Evolutionary conservation across 2,113 vertebrate genomes (phyloP).

Genomic region (Salvelinus alpinus): DNA sequence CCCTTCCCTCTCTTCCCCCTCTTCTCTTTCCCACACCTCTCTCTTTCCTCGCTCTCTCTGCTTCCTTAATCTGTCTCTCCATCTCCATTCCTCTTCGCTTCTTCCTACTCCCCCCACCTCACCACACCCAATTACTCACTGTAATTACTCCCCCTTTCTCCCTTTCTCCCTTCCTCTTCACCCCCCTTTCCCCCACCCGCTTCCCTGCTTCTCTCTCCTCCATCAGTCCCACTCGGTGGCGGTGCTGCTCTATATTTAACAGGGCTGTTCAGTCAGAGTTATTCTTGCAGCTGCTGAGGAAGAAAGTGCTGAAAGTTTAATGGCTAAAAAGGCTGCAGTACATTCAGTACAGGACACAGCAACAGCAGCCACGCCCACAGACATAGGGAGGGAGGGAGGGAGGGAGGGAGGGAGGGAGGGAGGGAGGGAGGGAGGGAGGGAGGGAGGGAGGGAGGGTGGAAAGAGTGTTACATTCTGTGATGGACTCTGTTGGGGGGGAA

Average conservation of each 20-base stretch:
- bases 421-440: too few relatives aligned
- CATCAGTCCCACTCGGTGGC: slow-evolving; percentile 46
- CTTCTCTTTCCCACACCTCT: background rate
- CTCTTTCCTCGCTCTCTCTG: background rate
- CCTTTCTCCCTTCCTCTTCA: too few relatives aligned
- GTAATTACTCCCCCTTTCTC: too few relatives aligned
- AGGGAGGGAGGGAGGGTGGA: too few relatives aligned
- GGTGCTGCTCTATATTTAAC: slow-evolving; percentile 77
- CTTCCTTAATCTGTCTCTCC: background rate
- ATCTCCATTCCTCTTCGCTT: background rate
- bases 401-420: too few relatives aligned
- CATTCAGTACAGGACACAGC: slow-evolving; percentile 50
- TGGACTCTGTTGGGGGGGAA: too few relatives aligned
- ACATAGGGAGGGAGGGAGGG: too few relatives aligned
- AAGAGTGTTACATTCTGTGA: too few relatives aligned
- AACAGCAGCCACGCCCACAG: too few relatives aligned
- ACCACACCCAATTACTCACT: background rate
- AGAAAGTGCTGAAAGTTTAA: slow-evolving; percentile 76
- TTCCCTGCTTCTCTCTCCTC: background rate
- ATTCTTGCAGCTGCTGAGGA: slow-evolving; percentile 74
- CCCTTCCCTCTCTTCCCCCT: slow-evolving; percentile 8
- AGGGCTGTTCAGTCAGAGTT: slow-evolving; percentile 72
- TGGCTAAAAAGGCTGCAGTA: slow-evolving; percentile 70
- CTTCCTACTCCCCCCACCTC: background rate
- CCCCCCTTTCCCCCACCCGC: background rate